These are phyloP conservation scores for Pachyramphus minor DNA, from an alignment of 2,113 vertebrate species.

Conservation along the genomic window DNA sequence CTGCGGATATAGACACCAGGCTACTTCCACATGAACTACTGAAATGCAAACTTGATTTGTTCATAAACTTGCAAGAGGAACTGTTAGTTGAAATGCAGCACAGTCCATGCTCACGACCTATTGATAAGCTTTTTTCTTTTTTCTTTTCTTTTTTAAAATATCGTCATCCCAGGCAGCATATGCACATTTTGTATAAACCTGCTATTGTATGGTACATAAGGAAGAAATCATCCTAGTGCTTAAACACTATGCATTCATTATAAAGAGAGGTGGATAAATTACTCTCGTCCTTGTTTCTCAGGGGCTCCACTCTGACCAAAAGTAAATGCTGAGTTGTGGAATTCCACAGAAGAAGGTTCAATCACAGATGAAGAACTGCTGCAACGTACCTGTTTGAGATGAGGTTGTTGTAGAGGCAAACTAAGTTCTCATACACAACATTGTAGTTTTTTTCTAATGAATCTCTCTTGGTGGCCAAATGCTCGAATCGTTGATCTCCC, in stretches of 20 bases:
- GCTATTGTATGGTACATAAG: neutral
- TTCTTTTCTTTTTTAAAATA: neutral
- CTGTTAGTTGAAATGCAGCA: neutral
- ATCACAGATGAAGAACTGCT: neutral
- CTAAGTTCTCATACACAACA: slow-evolving; percentile 62
- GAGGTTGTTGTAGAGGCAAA: slow-evolving; percentile 72
- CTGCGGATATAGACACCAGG: neutral
- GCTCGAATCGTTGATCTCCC: slow-evolving; percentile 54
- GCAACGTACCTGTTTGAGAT: slow-evolving; percentile 64
- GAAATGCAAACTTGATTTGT: neutral
- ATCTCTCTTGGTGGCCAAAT: slow-evolving; percentile 65
- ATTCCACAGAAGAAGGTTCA: neutral
- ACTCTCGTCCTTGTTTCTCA: neutral
- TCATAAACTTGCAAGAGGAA: neutral
- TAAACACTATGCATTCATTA: neutral
- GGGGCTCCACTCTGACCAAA: neutral
- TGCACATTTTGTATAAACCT: neutral
- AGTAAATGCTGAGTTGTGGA: neutral
- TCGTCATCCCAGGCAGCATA: neutral
- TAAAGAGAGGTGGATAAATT: neutral
- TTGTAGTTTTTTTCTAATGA: slow-evolving; percentile 60
- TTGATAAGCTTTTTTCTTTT: neutral
- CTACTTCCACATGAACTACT: neutral
- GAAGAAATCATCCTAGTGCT: neutral
- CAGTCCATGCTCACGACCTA: neutral